A percentile compares a stretch with the other conserved stretches of the same genome.
Conservation (phyloP, 92 coral and sea anemone genomes). For the Bergia puertoricense region DNA sequence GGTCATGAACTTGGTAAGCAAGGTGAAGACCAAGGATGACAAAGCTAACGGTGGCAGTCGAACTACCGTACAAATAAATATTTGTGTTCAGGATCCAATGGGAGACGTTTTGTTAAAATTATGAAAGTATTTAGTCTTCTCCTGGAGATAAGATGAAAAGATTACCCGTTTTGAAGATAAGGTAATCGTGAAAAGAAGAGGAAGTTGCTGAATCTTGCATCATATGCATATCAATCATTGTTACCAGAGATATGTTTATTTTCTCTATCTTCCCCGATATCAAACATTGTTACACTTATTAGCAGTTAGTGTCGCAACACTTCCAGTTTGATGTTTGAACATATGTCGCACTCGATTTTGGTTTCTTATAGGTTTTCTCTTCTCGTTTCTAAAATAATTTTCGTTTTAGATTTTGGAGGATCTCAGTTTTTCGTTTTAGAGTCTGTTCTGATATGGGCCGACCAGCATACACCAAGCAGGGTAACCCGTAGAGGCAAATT, state of each 20-base stretch:
- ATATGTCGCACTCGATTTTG: too few relatives aligned
- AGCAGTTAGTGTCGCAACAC: too few relatives aligned
- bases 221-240: background rate
- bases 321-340: too few relatives aligned
- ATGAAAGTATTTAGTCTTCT: background rate
- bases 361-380: too few relatives aligned
- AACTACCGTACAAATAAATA: background rate
- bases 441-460: too few relatives aligned
- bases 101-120: background rate
- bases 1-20: background rate
- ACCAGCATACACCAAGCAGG: too few relatives aligned
- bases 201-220: too few relatives aligned
- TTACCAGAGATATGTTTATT: background rate
- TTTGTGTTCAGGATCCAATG: background rate
- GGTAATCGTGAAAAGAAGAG: background rate
- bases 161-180: background rate
- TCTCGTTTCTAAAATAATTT: too few relatives aligned
- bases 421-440: too few relatives aligned
- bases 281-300: too few relatives aligned
- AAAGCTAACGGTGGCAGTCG: background rate
- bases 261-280: background rate
- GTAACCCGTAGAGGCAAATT: too few relatives aligned
- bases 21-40: background rate
- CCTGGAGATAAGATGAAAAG: background rate
- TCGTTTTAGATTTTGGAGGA: too few relatives aligned